Conservation (phyloP, 2,797 vertebrate species). For the Menidia menidia region DNA sequence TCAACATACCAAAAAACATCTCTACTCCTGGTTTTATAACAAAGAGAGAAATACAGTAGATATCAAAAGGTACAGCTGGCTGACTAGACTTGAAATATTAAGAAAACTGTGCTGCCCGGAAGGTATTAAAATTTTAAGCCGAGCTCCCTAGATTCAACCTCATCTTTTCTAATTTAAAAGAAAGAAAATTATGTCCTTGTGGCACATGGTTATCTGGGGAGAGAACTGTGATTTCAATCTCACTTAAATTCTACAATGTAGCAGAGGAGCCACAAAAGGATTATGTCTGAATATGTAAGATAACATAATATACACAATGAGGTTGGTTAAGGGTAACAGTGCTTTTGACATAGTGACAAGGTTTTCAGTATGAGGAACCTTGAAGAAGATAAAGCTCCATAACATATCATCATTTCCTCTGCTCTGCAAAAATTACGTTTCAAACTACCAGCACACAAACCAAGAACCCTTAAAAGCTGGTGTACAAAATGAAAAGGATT, state of each 20-base stretch:
- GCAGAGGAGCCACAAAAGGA: slow-evolving; percentile 46
- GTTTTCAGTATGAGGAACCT: background rate
- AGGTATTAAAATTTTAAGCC: slow-evolving; percentile 41
- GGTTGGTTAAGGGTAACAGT: slow-evolving; percentile 27
- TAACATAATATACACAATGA: slow-evolving; percentile 25
- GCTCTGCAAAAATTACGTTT: background rate
- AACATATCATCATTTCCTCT: slow-evolving; percentile 9
- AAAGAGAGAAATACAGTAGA: slow-evolving; percentile 24
- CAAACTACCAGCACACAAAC: slow-evolving; percentile 21
- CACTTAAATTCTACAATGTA: slow-evolving; percentile 60
- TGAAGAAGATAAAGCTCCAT: slow-evolving; percentile 8
- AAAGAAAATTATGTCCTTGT: slow-evolving; percentile 65
- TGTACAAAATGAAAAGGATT: slow-evolving; percentile 56
- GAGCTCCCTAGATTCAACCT: slow-evolving; percentile 45
- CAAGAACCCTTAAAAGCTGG: slow-evolving; percentile 34
- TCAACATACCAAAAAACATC: slow-evolving; percentile 1
- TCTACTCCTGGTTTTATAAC: background rate
- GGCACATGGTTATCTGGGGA: slow-evolving; percentile 55
- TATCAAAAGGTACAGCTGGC: slow-evolving; percentile 46
- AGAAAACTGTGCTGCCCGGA: slow-evolving; percentile 52
- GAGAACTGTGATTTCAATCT: slow-evolving; percentile 61
- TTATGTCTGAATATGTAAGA: slow-evolving; percentile 63
- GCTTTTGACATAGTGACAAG: slow-evolving; percentile 11
- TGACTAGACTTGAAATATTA: slow-evolving; percentile 47
- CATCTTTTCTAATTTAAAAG: slow-evolving; percentile 71